Evolutionary conservation across 2,797 vertebrate genomes (phyloP).

Genomic region (Phalanger gymnotis): DNA sequence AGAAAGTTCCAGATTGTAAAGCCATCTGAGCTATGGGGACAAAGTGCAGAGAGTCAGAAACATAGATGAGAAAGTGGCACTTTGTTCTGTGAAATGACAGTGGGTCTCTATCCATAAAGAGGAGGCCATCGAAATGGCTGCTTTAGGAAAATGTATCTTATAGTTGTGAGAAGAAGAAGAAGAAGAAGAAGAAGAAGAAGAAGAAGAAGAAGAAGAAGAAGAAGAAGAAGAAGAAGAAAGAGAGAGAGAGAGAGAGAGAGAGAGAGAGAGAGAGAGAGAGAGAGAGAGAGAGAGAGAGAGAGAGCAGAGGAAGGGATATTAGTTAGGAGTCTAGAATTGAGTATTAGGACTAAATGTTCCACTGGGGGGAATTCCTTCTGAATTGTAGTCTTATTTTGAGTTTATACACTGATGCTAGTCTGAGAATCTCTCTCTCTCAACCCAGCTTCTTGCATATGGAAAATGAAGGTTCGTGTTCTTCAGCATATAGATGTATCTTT

Average conservation of each 20-base stretch:
- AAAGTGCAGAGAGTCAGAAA: not conserved
- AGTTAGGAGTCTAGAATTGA: not conserved
- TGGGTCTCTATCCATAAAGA: not conserved
- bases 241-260: too few species aligned
- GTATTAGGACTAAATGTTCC: not conserved
- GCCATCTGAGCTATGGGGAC: too few species aligned
- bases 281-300: too few species aligned
- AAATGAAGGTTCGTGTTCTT: not conserved
- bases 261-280: too few species aligned
- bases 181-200: too few species aligned
- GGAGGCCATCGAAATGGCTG: not conserved
- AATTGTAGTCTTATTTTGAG: not conserved
- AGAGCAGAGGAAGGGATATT: not conserved
- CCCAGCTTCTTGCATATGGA: not conserved
- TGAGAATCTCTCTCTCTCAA: not conserved
- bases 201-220: too few species aligned
- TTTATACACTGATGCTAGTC: not conserved
- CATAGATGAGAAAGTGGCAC: not conserved
- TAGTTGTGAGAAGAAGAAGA: too few species aligned
- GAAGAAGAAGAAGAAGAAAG: too few species aligned
- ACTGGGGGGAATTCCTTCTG: fast-evolving
- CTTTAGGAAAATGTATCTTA: not conserved
- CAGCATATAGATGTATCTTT: not conserved
- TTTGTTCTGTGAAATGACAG: not conserved
- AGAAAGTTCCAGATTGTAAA: too few species aligned